Conservation (phyloP, 1,140 invertebrate genomes). For the Yoshiicerus persimilis region DNA sequence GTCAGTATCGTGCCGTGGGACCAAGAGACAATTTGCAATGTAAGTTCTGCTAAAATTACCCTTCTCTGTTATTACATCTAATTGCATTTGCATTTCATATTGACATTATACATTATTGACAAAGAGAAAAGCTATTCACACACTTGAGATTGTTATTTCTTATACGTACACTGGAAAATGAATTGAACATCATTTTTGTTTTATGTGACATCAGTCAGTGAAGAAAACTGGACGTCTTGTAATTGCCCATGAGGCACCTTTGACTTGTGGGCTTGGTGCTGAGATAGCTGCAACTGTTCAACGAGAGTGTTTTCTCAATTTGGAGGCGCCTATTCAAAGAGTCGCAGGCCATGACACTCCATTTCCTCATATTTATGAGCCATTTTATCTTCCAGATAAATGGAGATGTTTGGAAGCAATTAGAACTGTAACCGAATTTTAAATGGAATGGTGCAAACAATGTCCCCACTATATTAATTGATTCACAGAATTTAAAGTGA, state of each 20-base stretch:
- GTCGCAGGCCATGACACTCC: slow-evolving; percentile 97
- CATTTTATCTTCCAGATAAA: slow-evolving; percentile 92
- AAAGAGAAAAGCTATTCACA: too few species aligned
- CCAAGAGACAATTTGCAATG: slow-evolving; percentile 81
- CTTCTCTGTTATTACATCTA: background rate
- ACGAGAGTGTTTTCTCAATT: slow-evolving; percentile 89
- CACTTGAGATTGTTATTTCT: too few species aligned
- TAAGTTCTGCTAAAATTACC: too few species aligned
- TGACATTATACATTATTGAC: too few species aligned
- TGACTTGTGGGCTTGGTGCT: slow-evolving; percentile 93
- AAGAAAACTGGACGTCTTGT: slow-evolving; percentile 90
- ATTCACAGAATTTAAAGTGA: too few species aligned
- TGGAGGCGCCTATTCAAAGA: slow-evolving; percentile 88
- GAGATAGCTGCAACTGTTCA: slow-evolving; percentile 93
- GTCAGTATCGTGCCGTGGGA: slow-evolving; percentile 96
- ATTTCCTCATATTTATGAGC: slow-evolving; percentile 94
- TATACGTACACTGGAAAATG: too few species aligned
- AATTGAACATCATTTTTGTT: background rate
- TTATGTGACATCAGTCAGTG: slow-evolving; percentile 71
- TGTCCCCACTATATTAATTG: too few species aligned
- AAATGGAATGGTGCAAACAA: background rate
- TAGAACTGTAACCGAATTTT: slow-evolving; percentile 49
- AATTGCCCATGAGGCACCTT: slow-evolving; percentile 93
- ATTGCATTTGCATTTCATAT: too few species aligned
- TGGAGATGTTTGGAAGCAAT: slow-evolving; percentile 86